A percentile compares a stretch with the other conserved stretches of the same genome.
phyloP scores from a whole-genome alignment of 2,888 invertebrate species.

The Drosophila greeni region DNA sequence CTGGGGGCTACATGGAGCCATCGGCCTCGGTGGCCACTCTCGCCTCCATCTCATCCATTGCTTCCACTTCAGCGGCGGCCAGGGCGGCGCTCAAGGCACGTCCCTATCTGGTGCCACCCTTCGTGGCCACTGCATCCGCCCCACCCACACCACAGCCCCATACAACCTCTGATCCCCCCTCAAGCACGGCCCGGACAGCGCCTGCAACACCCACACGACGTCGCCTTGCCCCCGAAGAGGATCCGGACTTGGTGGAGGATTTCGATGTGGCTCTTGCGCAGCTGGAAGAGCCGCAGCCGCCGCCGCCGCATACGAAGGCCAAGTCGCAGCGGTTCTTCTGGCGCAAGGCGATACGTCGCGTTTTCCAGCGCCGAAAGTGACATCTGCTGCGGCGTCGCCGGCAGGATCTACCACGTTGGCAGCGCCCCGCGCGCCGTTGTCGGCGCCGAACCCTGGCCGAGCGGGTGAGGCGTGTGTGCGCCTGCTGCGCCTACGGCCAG shows the following conservation, averaged over 20 bases:
- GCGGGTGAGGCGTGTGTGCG: conserved; percentile 61
- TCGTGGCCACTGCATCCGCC: conserved; percentile 55
- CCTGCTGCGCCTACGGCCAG: conserved; percentile 66
- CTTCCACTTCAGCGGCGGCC: conserved; percentile 66
- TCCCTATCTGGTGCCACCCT: conserved; percentile 51
- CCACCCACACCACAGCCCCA: conserved; percentile 62
- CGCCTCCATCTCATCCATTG: conserved; percentile 67
- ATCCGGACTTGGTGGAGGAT: conserved; percentile 29
- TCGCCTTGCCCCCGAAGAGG: conserved; percentile 7
- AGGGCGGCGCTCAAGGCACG: conserved; percentile 56
- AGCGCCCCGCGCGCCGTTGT: conserved; percentile 56
- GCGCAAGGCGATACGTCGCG: conserved; percentile 75
- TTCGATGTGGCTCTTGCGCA: conserved; percentile 35
- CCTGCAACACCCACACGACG: conserved; percentile 57
- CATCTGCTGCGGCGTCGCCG: conserved; percentile 62
- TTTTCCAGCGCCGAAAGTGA: conserved; percentile 74
- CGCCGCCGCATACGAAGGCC: conserved; percentile 31
- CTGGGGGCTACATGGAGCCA: conserved; percentile 41
- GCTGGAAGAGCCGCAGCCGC: conserved; percentile 30
- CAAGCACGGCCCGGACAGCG: conserved; percentile 54
- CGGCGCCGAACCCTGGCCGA: conserved; percentile 59
- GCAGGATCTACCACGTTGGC: conserved; percentile 66
- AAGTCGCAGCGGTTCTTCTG: conserved; percentile 72
- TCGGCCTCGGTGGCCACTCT: conserved; percentile 64
- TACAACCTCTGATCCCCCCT: conserved; percentile 20